These are phyloP conservation scores for Strigops habroptila DNA, from an alignment of 2,113 vertebrate genomes.

Conservation along the genomic window DNA sequence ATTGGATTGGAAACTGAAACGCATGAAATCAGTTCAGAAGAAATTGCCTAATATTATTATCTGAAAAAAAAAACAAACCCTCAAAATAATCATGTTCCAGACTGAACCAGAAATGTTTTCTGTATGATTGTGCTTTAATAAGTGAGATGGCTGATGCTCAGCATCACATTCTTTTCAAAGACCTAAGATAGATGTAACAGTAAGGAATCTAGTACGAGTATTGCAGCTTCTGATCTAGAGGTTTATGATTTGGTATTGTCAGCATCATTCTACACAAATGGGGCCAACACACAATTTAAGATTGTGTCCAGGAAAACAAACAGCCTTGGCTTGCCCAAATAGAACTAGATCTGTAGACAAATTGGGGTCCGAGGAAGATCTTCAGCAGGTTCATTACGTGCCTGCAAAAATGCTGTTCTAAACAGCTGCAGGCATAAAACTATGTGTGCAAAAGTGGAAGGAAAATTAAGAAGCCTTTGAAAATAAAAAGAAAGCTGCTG, in stretches of 20 bases:
- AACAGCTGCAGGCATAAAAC: background rate
- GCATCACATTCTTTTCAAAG: background rate
- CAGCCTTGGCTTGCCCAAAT: background rate
- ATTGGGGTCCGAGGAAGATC: background rate
- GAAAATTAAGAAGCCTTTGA: background rate
- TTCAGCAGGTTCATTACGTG: background rate
- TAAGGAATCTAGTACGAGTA: background rate
- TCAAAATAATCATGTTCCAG: background rate
- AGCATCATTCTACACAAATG: background rate
- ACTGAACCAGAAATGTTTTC: background rate
- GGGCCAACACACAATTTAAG: background rate
- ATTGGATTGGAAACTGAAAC: background rate
- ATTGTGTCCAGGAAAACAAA: background rate
- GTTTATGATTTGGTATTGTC: background rate
- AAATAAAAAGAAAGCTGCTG: background rate
- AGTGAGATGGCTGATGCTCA: background rate
- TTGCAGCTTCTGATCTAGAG: background rate
- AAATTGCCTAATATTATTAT: background rate
- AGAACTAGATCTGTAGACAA: background rate
- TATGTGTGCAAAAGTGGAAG: background rate
- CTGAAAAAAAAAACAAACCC: accelerated
- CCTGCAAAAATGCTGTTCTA: background rate
- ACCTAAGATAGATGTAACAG: background rate
- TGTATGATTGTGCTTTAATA: background rate
- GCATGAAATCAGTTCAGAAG: background rate